These are phyloP conservation scores for Cheiracanthium punctorium DNA, from an alignment of 2,888 invertebrate genomes.

Conservation along the genomic window DNA sequence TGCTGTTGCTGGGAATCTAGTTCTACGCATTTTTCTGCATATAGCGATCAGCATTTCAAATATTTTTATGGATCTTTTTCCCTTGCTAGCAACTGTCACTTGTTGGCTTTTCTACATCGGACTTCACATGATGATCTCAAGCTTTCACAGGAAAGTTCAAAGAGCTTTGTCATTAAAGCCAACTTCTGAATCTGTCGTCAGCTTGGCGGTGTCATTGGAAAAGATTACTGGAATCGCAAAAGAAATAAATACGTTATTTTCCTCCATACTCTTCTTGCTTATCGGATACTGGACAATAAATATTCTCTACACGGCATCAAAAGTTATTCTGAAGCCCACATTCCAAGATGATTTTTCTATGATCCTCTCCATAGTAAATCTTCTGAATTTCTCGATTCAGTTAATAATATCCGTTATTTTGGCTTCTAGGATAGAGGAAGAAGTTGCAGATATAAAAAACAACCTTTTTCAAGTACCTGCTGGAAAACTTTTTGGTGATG, in stretches of 20 bases:
- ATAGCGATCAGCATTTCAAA: background rate
- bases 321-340: background rate
- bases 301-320: constrained; percentile 10
- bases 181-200: background rate
- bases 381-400: background rate
- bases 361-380: background rate
- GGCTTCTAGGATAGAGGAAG: background rate
- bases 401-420: background rate
- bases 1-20: background rate
- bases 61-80: background rate
- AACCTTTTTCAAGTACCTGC: background rate
- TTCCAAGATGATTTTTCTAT: background rate
- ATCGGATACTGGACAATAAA: constrained; percentile 6
- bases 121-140: background rate
- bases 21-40: background rate
- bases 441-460: background rate
- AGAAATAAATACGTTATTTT: background rate
- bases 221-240: background rate
- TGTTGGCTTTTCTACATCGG: background rate
- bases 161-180: background rate
- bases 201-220: background rate
- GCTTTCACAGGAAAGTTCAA: background rate
- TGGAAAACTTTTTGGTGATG: background rate
- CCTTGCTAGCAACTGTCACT: background rate
- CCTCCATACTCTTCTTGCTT: constrained; percentile 1